Conservation (phyloP, 2,113 vertebrate species). For the Podocnemis expansa region DNA sequence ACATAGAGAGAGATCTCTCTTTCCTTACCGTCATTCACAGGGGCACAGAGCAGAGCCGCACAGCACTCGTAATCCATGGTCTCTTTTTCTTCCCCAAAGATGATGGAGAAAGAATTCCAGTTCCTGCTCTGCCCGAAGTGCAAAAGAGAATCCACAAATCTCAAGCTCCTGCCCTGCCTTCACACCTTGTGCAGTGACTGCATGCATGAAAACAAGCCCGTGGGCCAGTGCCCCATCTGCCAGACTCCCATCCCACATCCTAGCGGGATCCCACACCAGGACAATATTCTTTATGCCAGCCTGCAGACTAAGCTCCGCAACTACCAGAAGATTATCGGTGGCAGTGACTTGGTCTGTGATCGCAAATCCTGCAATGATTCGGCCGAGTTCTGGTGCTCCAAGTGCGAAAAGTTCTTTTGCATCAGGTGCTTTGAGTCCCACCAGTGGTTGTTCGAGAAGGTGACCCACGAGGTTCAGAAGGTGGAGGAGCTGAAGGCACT, state of each 20-base stretch:
- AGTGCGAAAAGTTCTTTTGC: constrained; percentile 77
- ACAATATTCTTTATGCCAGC: constrained; percentile 75
- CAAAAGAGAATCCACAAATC: constrained; percentile 47
- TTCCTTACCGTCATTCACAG: background rate
- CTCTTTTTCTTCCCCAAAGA: accelerated
- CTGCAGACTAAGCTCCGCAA: constrained; percentile 61
- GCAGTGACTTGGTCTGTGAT: background rate
- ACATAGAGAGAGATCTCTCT: background rate
- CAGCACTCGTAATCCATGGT: no score
- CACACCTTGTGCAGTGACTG: constrained; percentile 73
- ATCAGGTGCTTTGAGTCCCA: constrained; percentile 68
- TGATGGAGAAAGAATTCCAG: constrained; percentile 58
- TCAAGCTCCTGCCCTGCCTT: constrained; percentile 76
- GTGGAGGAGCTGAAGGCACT: constrained; percentile 56
- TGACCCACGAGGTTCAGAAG: constrained; percentile 46
- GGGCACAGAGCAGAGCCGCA: background rate
- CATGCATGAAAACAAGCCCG: background rate
- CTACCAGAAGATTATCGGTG: constrained; percentile 50
- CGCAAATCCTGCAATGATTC: constrained; percentile 55
- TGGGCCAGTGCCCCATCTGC: constrained; percentile 62
- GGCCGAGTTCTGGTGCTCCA: constrained; percentile 63
- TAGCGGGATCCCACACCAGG: accelerated
- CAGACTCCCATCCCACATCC: accelerated
- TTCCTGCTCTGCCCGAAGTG: constrained; percentile 71
- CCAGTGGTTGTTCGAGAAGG: constrained; percentile 76